Evolutionary conservation across 2,888 invertebrate genomes (phyloP).

Genomic region (Melinaea menophilus): DNA sequence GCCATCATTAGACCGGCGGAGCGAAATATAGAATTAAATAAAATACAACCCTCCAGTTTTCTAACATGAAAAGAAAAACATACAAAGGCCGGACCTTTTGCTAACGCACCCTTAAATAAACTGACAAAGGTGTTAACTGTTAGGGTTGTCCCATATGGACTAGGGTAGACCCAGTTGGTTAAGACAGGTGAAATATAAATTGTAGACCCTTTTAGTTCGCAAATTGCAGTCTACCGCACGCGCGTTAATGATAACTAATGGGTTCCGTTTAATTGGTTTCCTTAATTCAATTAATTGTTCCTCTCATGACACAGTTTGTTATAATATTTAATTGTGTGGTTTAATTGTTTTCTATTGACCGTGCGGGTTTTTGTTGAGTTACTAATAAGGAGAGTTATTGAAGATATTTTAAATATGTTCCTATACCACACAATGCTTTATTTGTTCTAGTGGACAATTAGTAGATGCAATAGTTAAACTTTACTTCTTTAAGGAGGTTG

Average conservation of each 20-base stretch:
- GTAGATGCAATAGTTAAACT: too few relatives aligned
- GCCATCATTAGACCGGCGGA: conserved; percentile 28
- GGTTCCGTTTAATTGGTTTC: conserved; percentile 23
- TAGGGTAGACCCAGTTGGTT: conserved; percentile 56
- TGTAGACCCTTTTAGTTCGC: conserved; percentile 57
- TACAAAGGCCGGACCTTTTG: conserved; percentile 45
- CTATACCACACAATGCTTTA: too few relatives aligned
- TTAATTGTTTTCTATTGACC: background rate
- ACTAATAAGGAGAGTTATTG: too few relatives aligned
- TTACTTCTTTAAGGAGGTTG: too few relatives aligned
- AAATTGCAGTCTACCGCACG: conserved; percentile 49
- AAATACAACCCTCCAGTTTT: conserved; percentile 27
- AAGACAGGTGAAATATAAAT: conserved; percentile 68
- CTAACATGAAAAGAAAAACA: conserved; percentile 45
- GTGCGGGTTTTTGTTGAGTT: too few relatives aligned
- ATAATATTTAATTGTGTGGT: background rate
- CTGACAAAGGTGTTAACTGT: conserved; percentile 60
- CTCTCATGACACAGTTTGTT: background rate
- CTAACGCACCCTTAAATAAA: conserved; percentile 45
- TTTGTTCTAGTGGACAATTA: too few relatives aligned
- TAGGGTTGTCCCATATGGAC: conserved; percentile 51
- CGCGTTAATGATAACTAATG: conserved; percentile 31
- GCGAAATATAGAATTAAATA: conserved; percentile 26
- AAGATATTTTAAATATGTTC: too few relatives aligned
- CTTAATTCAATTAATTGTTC: conserved; percentile 16